Percentiles rank a stretch among this genome's conserved stretches.
phyloP scores from a whole-genome alignment of 2,797 vertebrate species.

The Spinus olivaceus region DNA sequence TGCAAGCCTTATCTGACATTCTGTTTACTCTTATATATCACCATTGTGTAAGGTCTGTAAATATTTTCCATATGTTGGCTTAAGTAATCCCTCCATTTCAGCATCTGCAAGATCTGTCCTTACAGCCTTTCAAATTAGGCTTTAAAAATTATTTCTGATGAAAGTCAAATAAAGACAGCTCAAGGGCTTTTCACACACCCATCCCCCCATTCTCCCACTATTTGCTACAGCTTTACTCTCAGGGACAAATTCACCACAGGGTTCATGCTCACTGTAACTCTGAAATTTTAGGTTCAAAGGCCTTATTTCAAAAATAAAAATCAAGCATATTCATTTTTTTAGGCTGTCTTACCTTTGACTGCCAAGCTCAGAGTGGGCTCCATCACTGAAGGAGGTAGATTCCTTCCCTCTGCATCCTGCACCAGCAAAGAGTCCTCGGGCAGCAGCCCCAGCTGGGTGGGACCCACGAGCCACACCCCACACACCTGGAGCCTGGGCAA shows the following conservation, averaged over 20 bases:
- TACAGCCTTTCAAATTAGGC: background rate
- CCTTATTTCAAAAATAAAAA: background rate
- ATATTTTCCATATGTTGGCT: slow-evolving; percentile 46
- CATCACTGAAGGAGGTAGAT: fast-evolving
- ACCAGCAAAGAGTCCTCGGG: background rate
- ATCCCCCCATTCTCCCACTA: background rate
- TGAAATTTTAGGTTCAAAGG: background rate
- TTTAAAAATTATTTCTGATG: background rate
- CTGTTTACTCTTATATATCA: slow-evolving; percentile 46
- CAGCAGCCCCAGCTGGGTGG: background rate
- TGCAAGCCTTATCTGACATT: slow-evolving; percentile 41
- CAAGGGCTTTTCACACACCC: background rate
- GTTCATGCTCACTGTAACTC: background rate
- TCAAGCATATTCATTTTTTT: background rate
- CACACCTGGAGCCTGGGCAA: background rate
- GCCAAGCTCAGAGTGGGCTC: background rate
- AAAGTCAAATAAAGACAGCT: background rate
- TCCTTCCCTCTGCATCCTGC: too few species aligned
- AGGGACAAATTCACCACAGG: background rate
- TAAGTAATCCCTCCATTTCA: slow-evolving; percentile 11
- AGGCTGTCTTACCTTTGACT: background rate
- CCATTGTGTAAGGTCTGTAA: slow-evolving; percentile 16
- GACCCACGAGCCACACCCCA: background rate
- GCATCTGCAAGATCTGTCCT: background rate
- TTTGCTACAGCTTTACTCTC: background rate